These are phyloP conservation scores for Cryptosula pallasiana DNA, from an alignment of 2,888 invertebrate species.

Conservation along the genomic window DNA sequence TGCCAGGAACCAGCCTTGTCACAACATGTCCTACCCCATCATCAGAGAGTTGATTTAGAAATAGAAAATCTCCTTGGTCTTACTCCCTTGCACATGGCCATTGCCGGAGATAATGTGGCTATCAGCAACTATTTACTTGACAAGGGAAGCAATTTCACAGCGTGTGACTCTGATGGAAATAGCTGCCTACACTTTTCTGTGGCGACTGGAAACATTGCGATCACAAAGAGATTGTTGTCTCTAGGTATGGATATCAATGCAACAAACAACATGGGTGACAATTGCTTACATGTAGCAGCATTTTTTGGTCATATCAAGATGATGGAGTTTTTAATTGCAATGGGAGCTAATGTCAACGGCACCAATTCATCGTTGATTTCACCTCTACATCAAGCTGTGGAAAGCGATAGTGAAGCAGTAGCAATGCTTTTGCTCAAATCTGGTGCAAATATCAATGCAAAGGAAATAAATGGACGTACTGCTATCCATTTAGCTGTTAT, in stretches of 20 bases:
- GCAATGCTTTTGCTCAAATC: neutral
- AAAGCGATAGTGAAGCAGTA: neutral
- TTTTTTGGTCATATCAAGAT: neutral
- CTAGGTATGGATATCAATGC: neutral
- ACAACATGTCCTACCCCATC: neutral
- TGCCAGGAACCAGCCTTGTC: neutral
- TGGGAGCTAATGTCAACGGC: neutral
- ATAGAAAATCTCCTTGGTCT: neutral
- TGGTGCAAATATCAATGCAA: neutral
- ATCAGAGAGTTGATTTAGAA: slow-evolving; percentile 7
- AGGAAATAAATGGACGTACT: neutral
- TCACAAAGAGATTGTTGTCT: neutral
- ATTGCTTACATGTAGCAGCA: neutral
- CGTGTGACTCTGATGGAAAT: neutral
- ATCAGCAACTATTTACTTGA: neutral
- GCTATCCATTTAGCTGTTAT: neutral
- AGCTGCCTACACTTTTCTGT: neutral
- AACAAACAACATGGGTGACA: slow-evolving; percentile 3
- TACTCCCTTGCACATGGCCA: slow-evolving; percentile 8
- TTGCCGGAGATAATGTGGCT: neutral
- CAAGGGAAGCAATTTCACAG: neutral
- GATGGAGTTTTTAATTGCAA: neutral
- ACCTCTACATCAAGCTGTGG: slow-evolving; percentile 8
- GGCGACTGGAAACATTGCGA: neutral
- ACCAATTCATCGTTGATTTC: neutral